Base-by-base conservation (phyloP, 2,888 invertebrate species). In the Barypeithes pellucidus region DNA sequence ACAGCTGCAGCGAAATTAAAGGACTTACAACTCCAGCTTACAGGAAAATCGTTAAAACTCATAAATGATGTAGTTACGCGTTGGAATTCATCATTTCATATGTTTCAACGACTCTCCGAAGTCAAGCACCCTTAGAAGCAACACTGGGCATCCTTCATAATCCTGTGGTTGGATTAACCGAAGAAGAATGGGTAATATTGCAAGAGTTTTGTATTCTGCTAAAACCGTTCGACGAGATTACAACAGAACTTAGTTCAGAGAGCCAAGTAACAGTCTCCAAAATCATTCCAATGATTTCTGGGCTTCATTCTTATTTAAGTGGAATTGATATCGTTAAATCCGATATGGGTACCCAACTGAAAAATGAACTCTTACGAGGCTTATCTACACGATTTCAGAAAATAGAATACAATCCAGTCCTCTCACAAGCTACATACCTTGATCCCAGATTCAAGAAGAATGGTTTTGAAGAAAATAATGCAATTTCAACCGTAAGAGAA, bases 161-260 rank as follows among this genome's bases (percentile, higher is more conserved):
- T 71, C 78, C 78, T 14, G 69, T 79, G 12, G 66, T 73, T 63
- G 43, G 73, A n/a, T 52, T 72, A 20, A 29, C 73, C 0, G 75
- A 76, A 72, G 47, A 52, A 33, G 79, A 80, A 45, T 62, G 70
- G 67, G 7, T n/a, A 14, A 29, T 43, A 18, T 54, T 73, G 47
- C 39, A 67, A 61, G 60, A 68, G 67, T 9, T 63, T 16, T 63
- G 63, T 41, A 36, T 66, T 57, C 47, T 67, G 39, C 36, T 73
- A 29, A 73, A 63, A 41, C 57, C 59, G 33, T 70, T 66, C 52
- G 60, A 75, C 36, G 9, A 54, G 20, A 33, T 72, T 3, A 67
- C 77, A 36, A 62, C 22, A 9, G 78, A 79, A 75, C 74, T 80
- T 67, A 76, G 77, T 71, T 62, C 77, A 8, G 78, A 79, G 74